Conservation (phyloP, 2,113 vertebrate genomes). For the Rhombomys opimus region DNA sequence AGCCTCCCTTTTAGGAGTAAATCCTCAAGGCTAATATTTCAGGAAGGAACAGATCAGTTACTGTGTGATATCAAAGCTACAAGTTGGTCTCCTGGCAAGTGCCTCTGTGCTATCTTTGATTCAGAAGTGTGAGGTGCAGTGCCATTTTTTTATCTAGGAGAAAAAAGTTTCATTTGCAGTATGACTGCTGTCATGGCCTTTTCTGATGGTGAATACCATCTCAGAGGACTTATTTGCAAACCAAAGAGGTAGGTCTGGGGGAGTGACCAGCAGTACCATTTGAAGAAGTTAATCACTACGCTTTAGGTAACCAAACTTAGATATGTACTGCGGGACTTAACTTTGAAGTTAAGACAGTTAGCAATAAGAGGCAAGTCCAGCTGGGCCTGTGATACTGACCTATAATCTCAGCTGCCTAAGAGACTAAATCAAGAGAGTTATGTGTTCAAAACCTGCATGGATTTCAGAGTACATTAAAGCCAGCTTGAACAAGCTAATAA, state of each 20-base stretch:
- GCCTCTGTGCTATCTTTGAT: neutral
- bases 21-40: neutral
- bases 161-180: neutral
- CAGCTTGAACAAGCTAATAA: neutral
- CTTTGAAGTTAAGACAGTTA: neutral
- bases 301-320: neutral
- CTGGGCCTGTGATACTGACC: neutral
- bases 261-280: neutral
- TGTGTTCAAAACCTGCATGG: neutral
- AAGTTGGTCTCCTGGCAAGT: neutral
- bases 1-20: neutral
- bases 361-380: neutral
- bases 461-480: neutral
- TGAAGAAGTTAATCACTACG: neutral
- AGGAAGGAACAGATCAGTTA: too few relatives aligned
- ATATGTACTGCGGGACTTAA: neutral
- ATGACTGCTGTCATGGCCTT: neutral
- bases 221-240: neutral
- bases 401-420: neutral
- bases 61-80: neutral
- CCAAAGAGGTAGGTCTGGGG: neutral
- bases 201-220: neutral
- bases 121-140: neutral
- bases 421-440: neutral
- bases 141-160: neutral